Evolutionary conservation across 2,113 vertebrate species (phyloP).

Genomic region (Sceloporus undulatus): DNA sequence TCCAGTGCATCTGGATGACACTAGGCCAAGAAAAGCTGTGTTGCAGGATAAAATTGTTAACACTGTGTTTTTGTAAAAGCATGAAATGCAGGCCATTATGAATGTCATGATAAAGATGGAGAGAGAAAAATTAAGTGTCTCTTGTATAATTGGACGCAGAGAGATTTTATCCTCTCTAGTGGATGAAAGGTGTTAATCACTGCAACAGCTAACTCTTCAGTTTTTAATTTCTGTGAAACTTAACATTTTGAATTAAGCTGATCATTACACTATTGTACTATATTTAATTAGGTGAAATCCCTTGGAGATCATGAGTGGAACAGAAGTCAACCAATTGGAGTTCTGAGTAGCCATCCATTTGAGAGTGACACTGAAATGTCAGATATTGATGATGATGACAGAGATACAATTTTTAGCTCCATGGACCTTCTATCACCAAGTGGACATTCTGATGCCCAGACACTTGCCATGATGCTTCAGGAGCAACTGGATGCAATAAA

Average conservation of each 20-base stretch:
- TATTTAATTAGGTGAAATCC: slow-evolving; percentile 88
- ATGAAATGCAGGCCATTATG: neutral
- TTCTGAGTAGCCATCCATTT: slow-evolving; percentile 91
- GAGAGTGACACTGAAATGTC: slow-evolving; percentile 99
- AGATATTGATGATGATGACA: slow-evolving; percentile 96
- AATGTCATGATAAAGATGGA: slow-evolving; percentile 13
- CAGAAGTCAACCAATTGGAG: slow-evolving; percentile 90
- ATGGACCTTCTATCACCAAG: slow-evolving; percentile 97
- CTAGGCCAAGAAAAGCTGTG: neutral
- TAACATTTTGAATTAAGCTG: neutral
- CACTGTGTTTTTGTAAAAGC: neutral
- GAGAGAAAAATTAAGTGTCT: neutral
- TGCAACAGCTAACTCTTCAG: slow-evolving; percentile 4
- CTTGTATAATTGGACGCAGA: slow-evolving; percentile 3
- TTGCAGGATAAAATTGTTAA: neutral
- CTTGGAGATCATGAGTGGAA: slow-evolving; percentile 96
- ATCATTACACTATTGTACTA: neutral
- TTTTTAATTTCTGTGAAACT: slow-evolving; percentile 34
- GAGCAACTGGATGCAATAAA: slow-evolving; percentile 99
- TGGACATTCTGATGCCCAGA: slow-evolving; percentile 97
- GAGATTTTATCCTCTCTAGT: neutral
- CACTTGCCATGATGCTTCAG: slow-evolving; percentile 99
- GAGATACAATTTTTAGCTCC: slow-evolving; percentile 97
- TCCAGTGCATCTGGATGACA: neutral
- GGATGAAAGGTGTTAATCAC: slow-evolving; percentile 9